Percentiles rank a stretch among this genome's conserved stretches.
Conservation (phyloP, 2,888 invertebrate species). For the Drosophila heteroneura region DNA sequence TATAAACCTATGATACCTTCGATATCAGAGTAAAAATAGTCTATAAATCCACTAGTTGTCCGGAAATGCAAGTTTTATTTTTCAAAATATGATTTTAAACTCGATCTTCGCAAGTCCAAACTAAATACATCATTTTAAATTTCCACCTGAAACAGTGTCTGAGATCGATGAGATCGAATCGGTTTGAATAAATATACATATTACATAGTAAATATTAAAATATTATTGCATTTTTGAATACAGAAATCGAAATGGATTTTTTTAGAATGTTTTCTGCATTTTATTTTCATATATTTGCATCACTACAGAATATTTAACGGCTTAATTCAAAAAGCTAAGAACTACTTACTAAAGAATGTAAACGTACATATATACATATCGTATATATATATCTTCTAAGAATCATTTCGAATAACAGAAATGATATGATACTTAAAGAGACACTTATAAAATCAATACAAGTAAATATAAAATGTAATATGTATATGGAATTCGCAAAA, state of each 20-base stretch:
- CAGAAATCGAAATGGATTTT: background rate
- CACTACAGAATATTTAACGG: slow-evolving; percentile 12
- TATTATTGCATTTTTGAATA: background rate
- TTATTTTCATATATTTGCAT: background rate
- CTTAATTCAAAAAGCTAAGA: slow-evolving; percentile 6
- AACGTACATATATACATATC: background rate
- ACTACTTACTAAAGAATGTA: slow-evolving; percentile 19
- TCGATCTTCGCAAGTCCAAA: background rate
- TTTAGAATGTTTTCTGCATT: slow-evolving; percentile 15
- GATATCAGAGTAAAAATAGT: too few species aligned
- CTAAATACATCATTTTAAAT: background rate
- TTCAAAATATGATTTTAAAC: background rate
- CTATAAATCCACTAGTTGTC: too few species aligned
- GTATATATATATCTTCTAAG: background rate
- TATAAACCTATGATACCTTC: too few species aligned
- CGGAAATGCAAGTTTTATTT: background rate
- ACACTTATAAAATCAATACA: background rate
- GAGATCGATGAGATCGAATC: background rate
- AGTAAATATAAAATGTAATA: background rate
- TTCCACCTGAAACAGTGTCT: background rate
- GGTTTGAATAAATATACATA: background rate
- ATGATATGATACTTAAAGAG: background rate
- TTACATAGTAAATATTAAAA: background rate
- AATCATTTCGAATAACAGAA: slow-evolving; percentile 5
- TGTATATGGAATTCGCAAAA: background rate